Base-by-base conservation (phyloP, 2,113 vertebrate genomes). In the Oncorhynchus mykiss region DNA sequence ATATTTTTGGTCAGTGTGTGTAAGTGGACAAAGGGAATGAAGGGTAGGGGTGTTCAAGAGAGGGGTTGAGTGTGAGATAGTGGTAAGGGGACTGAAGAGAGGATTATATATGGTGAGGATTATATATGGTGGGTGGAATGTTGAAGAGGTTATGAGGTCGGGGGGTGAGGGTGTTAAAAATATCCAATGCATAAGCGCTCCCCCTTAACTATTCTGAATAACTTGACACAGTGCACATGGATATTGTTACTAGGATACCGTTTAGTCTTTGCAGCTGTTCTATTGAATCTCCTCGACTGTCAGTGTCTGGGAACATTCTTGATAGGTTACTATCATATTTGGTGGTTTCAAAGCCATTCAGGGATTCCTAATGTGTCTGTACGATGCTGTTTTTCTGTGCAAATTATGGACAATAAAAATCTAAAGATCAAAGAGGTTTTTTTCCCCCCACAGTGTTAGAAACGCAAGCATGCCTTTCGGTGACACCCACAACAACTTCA, bases 161-260 rank as follows among this genome's bases (percentile, higher is more conserved):
- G 77, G 72, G 77, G 77, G 16, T 31, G 66, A 24, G 29, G 73
- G 4, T 51, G 82, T 84, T 91, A 91, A 87, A 91, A 88, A 92
- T 92, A 91, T 0, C 71, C 78, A 59, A 27, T 24, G 59, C 49
- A 49, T 78, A 69, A 7, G 3, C 11, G 2, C 70, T 76, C 69
- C 73, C 64, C 24, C 81, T 75, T 1, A 77, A 88, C 88, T 73
- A 88, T 91, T 91, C 89, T 80, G 87, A 74, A 51, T 20, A 27
- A 91, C 83, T 59, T 78, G 85, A 92, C 79, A 80, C 39, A 62
- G 18, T 59, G 45, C 20, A 51, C 25, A 49, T 12, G 67, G 67
- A 31, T 12, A 24, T 45, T 22, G 87, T 88, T 84, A 76, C 85
- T 85, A 87, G 73, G 74, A 90, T 88, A 87, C 82, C 72, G 83